Evolutionary conservation across 2,888 invertebrate genomes (phyloP).

Genomic region (Stenolophus ochropezus): DNA sequence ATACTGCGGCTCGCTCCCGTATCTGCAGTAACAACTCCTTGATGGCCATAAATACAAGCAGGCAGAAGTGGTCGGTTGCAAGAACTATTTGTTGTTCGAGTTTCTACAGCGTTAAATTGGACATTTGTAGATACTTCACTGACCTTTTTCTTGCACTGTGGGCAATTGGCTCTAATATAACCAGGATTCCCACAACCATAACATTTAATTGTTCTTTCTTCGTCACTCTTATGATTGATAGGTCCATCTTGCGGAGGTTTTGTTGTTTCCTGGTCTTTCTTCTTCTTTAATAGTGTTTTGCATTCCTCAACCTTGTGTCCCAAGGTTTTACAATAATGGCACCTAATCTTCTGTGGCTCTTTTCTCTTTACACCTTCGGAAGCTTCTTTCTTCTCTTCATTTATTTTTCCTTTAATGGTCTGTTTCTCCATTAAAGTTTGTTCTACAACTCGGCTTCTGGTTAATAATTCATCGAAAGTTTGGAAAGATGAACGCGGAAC

Average conservation of each 20-base stretch:
- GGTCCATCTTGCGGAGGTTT: neutral
- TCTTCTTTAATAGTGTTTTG: neutral
- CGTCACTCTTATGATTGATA: neutral
- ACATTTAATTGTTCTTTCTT: neutral
- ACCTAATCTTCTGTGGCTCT: neutral
- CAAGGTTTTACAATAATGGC: slow-evolving; percentile 5
- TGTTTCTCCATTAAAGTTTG: neutral
- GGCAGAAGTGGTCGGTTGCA: neutral
- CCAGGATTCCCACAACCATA: slow-evolving; percentile 29
- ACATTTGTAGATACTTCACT: neutral
- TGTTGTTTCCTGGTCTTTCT: neutral
- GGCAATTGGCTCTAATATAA: neutral
- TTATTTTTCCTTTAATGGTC: neutral
- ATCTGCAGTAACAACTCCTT: neutral
- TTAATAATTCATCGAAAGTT: slow-evolving; percentile 18
- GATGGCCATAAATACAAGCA: neutral
- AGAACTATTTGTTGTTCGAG: neutral
- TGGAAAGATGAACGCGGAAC: neutral
- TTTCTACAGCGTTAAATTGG: neutral
- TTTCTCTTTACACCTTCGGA: neutral
- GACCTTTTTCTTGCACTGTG: neutral
- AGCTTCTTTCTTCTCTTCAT: neutral
- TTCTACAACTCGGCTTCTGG: neutral
- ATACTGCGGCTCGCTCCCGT: neutral
- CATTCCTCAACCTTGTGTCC: slow-evolving; percentile 28